These are phyloP conservation scores for Ciona savignyi DNA, from an alignment of 23 tunicate species.

Conservation along the genomic window DNA sequence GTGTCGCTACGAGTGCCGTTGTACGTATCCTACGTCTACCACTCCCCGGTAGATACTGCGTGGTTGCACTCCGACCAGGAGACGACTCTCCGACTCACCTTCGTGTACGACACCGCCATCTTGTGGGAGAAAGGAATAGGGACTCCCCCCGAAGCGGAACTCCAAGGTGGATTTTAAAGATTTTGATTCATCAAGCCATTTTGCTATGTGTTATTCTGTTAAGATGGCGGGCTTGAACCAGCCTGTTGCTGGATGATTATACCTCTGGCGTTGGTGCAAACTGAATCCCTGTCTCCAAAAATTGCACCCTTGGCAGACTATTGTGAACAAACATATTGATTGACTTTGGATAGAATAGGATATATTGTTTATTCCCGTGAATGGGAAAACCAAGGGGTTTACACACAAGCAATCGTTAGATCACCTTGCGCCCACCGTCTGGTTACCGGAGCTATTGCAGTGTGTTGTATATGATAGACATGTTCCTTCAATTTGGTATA, in stretches of 20 bases:
- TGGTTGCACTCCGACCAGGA: slow-evolving; percentile 98
- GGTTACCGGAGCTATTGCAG: too few species aligned
- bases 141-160: slow-evolving; percentile 91
- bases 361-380: too few species aligned
- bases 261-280: neutral
- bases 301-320: too few species aligned
- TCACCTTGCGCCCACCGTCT: too few species aligned
- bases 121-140: slow-evolving; percentile 98
- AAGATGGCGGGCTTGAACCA: too few species aligned
- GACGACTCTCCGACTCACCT: slow-evolving; percentile 88
- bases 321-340: too few species aligned
- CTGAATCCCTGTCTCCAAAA: too few species aligned
- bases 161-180: slow-evolving; percentile 52
- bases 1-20: slow-evolving; percentile 90
- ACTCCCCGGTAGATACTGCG: slow-evolving; percentile 86
- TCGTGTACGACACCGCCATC: slow-evolving; percentile 96
- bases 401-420: too few species aligned
- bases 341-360: too few species aligned
- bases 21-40: slow-evolving; percentile 94
- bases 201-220: neutral
- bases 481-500: too few species aligned
- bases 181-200: neutral
- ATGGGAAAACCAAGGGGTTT: too few species aligned
- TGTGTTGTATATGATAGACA: too few species aligned
- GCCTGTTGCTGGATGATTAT: neutral